A percentile compares a stretch with the other conserved stretches of the same genome.
Conservation (phyloP, 1,140 invertebrate species). For the Drosophila tani region DNA sequence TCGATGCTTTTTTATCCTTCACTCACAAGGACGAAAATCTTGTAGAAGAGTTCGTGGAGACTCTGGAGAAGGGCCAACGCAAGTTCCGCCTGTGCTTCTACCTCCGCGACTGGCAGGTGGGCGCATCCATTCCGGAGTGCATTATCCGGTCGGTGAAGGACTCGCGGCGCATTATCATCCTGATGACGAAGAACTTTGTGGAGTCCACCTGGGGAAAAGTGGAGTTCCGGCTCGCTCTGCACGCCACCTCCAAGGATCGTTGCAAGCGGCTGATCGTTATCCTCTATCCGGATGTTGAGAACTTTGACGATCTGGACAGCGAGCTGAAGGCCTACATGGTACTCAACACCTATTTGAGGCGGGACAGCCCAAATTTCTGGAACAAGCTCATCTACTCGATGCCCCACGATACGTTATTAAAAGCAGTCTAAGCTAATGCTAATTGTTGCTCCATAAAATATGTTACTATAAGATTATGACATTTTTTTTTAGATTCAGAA, state of each 20-base stretch:
- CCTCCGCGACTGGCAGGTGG: conserved; percentile 13
- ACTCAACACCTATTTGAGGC: conserved; percentile 26
- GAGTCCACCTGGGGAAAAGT: conserved; percentile 31
- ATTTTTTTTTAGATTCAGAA: too few species aligned
- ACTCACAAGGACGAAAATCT: conserved; percentile 34
- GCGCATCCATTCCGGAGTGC: conserved; percentile 23
- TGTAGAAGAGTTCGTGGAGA: conserved; percentile 17
- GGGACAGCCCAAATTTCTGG: conserved; percentile 30
- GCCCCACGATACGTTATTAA: conserved; percentile 2
- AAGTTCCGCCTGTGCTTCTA: conserved; percentile 22
- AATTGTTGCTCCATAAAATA: too few species aligned
- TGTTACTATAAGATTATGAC: too few species aligned
- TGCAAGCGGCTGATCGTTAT: conserved; percentile 34
- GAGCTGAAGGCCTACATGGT: conserved; percentile 28
- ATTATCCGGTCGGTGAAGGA: conserved; percentile 21
- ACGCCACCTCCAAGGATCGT: conserved; percentile 23
- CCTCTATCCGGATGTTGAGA: conserved; percentile 33
- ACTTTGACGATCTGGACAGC: conserved; percentile 31
- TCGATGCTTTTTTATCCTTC: conserved; percentile 20
- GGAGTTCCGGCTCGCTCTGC: conserved; percentile 24
- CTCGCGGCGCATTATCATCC: conserved; percentile 20
- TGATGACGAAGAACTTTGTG: conserved; percentile 33
- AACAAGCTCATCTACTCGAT: conserved; percentile 38
- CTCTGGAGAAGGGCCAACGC: not conserved
- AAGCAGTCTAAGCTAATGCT: too few species aligned